A percentile compares a stretch with the other conserved stretches of the same genome.
These are phyloP conservation scores for Polyploca ridens DNA, from an alignment of 2,888 invertebrate species.

Conservation along the genomic window DNA sequence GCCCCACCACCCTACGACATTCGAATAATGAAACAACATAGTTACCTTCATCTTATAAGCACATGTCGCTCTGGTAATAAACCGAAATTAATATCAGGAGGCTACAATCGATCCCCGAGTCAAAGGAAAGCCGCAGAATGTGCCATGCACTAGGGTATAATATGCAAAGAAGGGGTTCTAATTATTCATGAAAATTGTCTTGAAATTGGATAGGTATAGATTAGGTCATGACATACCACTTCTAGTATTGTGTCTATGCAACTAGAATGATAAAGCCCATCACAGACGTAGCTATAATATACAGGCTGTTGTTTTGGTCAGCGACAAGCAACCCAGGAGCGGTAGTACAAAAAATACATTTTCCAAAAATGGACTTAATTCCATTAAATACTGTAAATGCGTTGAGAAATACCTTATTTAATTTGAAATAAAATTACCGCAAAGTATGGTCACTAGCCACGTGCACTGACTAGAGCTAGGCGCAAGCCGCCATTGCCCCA, in stretches of 20 bases:
- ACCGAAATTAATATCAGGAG: constrained; percentile 75
- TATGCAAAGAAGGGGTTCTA: background rate
- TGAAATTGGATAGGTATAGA: constrained; percentile 1
- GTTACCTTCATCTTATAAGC: constrained; percentile 77
- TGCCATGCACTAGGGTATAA: constrained; percentile 11
- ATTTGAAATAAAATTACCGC: no score
- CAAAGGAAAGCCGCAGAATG: constrained; percentile 15
- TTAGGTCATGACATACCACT: background rate
- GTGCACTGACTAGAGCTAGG: no score
- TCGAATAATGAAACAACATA: constrained; percentile 79
- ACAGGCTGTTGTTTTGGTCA: no score
- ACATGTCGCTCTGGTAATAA: constrained; percentile 76
- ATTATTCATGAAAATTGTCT: constrained; percentile 7
- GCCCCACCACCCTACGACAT: constrained; percentile 54
- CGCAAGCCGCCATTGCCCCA: no score
- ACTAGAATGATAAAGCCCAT: no score
- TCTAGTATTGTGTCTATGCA: background rate
- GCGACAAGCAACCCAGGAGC: no score
- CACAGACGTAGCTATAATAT: no score
- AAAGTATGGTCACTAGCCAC: no score
- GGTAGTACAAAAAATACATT: no score
- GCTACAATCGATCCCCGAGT: constrained; percentile 39
- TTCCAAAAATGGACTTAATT: no score
- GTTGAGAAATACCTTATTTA: no score
- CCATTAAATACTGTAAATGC: no score